These are phyloP conservation scores for Halocynthia roretzi DNA, from an alignment of 23 tunicate genomes.

Conservation along the genomic window DNA sequence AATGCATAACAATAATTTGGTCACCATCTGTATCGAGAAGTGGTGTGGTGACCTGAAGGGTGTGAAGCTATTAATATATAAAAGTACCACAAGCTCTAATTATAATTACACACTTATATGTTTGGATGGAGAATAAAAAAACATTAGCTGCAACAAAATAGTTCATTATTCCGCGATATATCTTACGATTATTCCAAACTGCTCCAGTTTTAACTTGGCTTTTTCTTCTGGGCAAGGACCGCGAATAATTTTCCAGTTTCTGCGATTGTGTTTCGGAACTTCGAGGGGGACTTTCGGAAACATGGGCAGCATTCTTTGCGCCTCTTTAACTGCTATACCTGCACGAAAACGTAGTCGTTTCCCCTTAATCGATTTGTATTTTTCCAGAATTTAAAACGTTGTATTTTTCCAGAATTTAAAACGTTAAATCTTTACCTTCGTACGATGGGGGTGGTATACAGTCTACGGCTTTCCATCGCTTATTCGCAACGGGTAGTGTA, in stretches of 20 bases:
- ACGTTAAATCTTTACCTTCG: constrained; percentile 30
- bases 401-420: not conserved
- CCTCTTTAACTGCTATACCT: not conserved
- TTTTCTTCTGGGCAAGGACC: constrained; percentile 72
- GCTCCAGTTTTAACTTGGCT: constrained; percentile 46
- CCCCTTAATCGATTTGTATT: no score
- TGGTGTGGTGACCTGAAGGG: no score
- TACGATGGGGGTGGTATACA: constrained; percentile 37
- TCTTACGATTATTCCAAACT: constrained; percentile 58
- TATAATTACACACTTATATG: no score
- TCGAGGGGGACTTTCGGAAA: constrained; percentile 45
- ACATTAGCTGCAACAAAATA: no score
- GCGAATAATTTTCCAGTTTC: constrained; percentile 29
- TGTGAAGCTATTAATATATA: no score
- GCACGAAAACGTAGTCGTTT: no score
- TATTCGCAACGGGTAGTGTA: not conserved
- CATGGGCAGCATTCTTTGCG: not conserved
- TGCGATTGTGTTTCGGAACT: constrained; percentile 40
- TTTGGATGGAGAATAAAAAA: no score
- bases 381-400: no score
- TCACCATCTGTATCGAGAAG: no score
- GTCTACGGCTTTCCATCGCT: constrained; percentile 47
- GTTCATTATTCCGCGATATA: not conserved
- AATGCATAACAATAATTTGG: no score
- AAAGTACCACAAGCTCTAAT: no score